Base-by-base conservation (phyloP, 2,888 invertebrate species). In the Orthosia incerta region DNA sequence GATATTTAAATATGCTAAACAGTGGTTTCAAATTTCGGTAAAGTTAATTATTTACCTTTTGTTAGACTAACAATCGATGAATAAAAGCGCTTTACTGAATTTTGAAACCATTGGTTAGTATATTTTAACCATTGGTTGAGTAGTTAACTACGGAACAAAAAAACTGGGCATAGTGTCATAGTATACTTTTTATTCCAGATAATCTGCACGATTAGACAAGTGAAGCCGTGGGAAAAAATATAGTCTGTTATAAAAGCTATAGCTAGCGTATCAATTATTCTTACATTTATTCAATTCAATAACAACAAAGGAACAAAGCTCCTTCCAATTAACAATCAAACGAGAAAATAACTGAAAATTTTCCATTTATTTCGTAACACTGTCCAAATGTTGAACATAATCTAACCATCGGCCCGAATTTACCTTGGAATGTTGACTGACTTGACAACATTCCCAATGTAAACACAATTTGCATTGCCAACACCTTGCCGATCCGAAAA, bases 391-490 rank as follows among this genome's bases (percentile, higher is more conserved):
- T 65, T 76, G 57, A 80, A 88, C 77, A 88, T 83, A 88, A 89
- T 88, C 83, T 72, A 80, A 82, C 80, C 86, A 74, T 80, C 79
- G 71, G 46, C 71, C 75, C 65, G 78, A 85, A 76, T 83, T 81
- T 77, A 79, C 79, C 74, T 77, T 72, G 62, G 66, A 86, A 85
- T 90, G 89, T 90, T 91, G 90, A 91, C 89, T 87, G 85, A 89
- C 84, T 87, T 85, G 87, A 89, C 88, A 87, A 88, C 90, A 86
- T 87, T 87, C 76, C 69, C 80, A 75, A 71, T 74, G 90, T 87
- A 90, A 91, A 91, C 88, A 91, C 85, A 89, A 91, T 91, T 91
- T 91, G 83, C 90, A 88, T 90, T 74, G 80, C 80, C 88, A 80
- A 89, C 89, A 90, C 89, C 90, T 89, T 85, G 69, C 76, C 82